Conservation (phyloP, 2,113 vertebrate genomes). For the Girardinichthys multiradiatus region DNA sequence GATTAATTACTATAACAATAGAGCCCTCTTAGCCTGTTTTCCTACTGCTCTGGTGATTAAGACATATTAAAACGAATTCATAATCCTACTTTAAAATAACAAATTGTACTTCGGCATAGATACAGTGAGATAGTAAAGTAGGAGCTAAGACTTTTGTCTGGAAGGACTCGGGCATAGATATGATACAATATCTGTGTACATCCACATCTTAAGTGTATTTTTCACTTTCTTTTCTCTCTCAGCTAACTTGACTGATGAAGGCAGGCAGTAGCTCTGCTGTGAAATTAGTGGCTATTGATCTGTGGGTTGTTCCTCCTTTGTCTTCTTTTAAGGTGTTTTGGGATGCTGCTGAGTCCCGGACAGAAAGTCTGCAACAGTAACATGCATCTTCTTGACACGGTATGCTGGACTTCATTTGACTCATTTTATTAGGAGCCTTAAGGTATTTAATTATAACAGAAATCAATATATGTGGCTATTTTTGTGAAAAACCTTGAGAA, state of each 20-base stretch:
- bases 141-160: neutral
- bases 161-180: too few species aligned
- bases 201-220: neutral
- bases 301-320: neutral
- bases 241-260: neutral
- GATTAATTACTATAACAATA: neutral
- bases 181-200: neutral
- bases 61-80: neutral
- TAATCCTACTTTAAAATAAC: neutral
- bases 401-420: constrained; percentile 67
- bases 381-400: constrained; percentile 98
- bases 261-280: constrained; percentile 4
- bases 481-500: neutral
- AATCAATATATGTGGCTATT: neutral
- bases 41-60: neutral
- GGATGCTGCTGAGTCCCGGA: constrained; percentile 96
- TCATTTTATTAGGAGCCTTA: neutral
- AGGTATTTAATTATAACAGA: neutral
- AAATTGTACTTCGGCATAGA: neutral
- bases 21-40: neutral
- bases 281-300: constrained; percentile 16
- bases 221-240: neutral
- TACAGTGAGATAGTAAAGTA: neutral
- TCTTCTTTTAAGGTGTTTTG: constrained; percentile 88
- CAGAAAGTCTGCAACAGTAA: constrained; percentile 96